Evolutionary conservation across 2,113 vertebrate species (phyloP).

Genomic region (Morone saxatilis): DNA sequence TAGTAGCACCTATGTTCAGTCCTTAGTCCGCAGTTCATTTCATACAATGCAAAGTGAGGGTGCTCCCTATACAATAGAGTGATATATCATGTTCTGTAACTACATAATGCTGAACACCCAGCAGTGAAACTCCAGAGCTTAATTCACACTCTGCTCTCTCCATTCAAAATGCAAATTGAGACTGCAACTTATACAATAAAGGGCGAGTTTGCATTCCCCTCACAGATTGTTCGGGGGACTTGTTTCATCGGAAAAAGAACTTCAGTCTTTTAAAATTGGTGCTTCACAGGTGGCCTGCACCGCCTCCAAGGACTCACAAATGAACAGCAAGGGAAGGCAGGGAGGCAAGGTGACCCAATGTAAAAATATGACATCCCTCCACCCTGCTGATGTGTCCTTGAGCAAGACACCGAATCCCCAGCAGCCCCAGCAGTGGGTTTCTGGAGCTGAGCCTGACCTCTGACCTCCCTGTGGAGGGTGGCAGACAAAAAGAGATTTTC

Average conservation of each 20-base stretch:
- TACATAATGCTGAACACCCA: conserved; percentile 20
- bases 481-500: conserved; percentile 61
- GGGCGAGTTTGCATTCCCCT: conserved; percentile 34
- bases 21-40: not conserved
- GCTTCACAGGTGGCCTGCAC: conserved; percentile 28
- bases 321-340: conserved; percentile 1
- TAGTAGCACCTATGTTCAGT: not conserved
- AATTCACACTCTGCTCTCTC: conserved; percentile 44
- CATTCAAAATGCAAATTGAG: conserved; percentile 59
- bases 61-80: not conserved
- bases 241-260: conserved; percentile 9
- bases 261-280: conserved; percentile 7
- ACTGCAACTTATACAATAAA: conserved; percentile 37
- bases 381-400: conserved; percentile 49
- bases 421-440: conserved; percentile 33
- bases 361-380: conserved; percentile 31
- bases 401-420: conserved; percentile 38
- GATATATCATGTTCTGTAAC: conserved; percentile 17
- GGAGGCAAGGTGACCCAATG: conserved; percentile 45
- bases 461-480: conserved; percentile 62
- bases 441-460: conserved; percentile 58
- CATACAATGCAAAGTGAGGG: conserved; percentile 1
- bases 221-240: conserved; percentile 16
- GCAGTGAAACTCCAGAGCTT: conserved; percentile 27
- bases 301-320: conserved; percentile 17